phyloP scores from a whole-genome alignment of 2,888 invertebrate species.

The Cheilosia urbana region DNA sequence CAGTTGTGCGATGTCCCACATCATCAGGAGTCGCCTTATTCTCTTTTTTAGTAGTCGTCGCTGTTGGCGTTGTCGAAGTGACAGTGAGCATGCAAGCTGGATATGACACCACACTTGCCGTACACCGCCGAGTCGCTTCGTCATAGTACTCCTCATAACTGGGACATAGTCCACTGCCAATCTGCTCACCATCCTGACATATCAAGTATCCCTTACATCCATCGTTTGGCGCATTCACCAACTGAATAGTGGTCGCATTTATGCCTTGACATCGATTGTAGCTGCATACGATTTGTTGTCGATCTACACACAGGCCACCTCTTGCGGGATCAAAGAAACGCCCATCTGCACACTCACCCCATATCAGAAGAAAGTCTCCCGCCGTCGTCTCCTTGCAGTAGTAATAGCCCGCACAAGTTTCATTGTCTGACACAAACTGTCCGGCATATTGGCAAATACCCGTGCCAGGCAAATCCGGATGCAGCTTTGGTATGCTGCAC shows the following conservation, averaged over 20 bases:
- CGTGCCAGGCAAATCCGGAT: slow-evolving; percentile 55
- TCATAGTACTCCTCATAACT: slow-evolving; percentile 78
- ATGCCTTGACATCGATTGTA: slow-evolving; percentile 79
- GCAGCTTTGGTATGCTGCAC: slow-evolving; percentile 59
- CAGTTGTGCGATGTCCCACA: too few relatives aligned
- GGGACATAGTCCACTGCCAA: slow-evolving; percentile 79
- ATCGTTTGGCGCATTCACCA: slow-evolving; percentile 79
- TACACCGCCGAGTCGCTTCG: slow-evolving; percentile 79
- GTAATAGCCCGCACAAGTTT: slow-evolving; percentile 80
- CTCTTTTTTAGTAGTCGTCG: not conserved
- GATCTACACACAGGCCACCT: slow-evolving; percentile 79
- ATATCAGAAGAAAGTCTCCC: slow-evolving; percentile 70
- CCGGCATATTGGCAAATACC: slow-evolving; percentile 77
- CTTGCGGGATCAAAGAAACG: slow-evolving; percentile 78
- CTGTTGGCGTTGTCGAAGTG: not conserved
- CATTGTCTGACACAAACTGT: slow-evolving; percentile 79
- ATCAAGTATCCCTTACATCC: slow-evolving; percentile 79
- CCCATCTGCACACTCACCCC: slow-evolving; percentile 77
- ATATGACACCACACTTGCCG: slow-evolving; percentile 77
- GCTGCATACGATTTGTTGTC: slow-evolving; percentile 77
- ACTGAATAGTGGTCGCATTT: slow-evolving; percentile 78
- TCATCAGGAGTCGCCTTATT: too few relatives aligned
- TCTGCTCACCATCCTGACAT: slow-evolving; percentile 79
- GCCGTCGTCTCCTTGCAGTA: slow-evolving; percentile 75
- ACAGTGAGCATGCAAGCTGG: slow-evolving; percentile 76